Percentiles rank a stretch among this genome's conserved stretches.
These are phyloP conservation scores for Axea sp. DNA, from an alignment of 2,888 invertebrate genomes.

Conservation along the genomic window DNA sequence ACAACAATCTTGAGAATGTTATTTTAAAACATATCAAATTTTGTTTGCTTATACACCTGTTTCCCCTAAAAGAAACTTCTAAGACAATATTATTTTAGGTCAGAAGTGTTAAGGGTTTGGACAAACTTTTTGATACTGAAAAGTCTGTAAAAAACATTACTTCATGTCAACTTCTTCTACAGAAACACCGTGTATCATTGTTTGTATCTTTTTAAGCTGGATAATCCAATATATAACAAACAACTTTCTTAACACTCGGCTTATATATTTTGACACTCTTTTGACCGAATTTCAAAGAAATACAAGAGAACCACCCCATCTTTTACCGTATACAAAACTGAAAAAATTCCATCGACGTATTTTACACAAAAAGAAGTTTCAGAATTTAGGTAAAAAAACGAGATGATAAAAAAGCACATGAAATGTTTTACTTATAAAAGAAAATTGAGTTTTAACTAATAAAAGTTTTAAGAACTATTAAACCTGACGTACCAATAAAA, in stretches of 20 bases:
- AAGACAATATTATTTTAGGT: conserved; percentile 41
- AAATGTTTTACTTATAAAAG: too few species aligned
- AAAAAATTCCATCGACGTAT: too few species aligned
- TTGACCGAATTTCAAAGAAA: neutral
- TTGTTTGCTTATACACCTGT: conserved; percentile 2
- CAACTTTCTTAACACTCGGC: conserved; percentile 31
- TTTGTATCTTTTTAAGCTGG: conserved; percentile 70
- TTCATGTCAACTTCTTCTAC: conserved; percentile 20
- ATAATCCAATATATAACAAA: conserved; percentile 65
- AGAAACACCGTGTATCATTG: conserved; percentile 18
- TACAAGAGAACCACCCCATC: too few species aligned
- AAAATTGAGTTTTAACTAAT: conserved; percentile 19
- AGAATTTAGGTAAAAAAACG: too few species aligned
- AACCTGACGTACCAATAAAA: conserved; percentile 36
- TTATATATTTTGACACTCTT: conserved; percentile 25
- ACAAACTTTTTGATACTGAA: too few species aligned
- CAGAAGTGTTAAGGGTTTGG: conserved; percentile 2
- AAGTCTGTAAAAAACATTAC: conserved; percentile 31
- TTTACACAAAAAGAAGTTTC: too few species aligned
- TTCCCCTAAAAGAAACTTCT: conserved; percentile 7
- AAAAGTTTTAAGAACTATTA: too few species aligned
- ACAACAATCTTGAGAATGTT: too few species aligned
- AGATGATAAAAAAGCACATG: too few species aligned
- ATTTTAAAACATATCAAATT: conserved; percentile 10
- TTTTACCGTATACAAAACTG: too few species aligned